A percentile compares a stretch with the other conserved stretches of the same genome.
Evolutionary conservation across 1,140 invertebrate species (phyloP).

Genomic region (Nebria ingens): DNA sequence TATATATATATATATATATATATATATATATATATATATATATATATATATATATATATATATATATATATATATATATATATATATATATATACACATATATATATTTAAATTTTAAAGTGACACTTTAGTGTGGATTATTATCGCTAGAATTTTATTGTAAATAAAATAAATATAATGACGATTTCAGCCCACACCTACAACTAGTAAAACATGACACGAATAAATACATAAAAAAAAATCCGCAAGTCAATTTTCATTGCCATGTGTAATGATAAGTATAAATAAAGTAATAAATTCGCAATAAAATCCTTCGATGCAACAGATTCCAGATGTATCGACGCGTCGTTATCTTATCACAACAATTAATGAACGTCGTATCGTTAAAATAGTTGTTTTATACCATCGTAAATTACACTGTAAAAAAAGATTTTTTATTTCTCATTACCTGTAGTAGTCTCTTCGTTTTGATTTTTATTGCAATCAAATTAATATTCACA

Average conservation of each 20-base stretch:
- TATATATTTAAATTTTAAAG: no score
- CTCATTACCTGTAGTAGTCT: no score
- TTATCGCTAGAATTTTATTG: background rate
- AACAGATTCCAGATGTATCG: constrained; percentile 4
- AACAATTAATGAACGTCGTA: constrained; percentile 2
- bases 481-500: no score
- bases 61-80: no score
- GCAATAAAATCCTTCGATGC: constrained; percentile 2
- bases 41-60: no score
- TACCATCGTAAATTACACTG: background rate
- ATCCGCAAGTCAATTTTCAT: background rate
- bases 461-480: no score
- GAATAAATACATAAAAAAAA: constrained; percentile 1
- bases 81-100: no score
- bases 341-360: background rate
- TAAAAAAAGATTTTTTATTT: background rate
- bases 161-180: constrained; percentile 10
- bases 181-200: background rate
- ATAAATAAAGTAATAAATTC: constrained; percentile 10
- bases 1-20: constrained; percentile 11
- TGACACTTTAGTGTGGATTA: no score
- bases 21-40: constrained; percentile 9
- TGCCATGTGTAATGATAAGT: constrained; percentile 3
- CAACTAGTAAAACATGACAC: background rate
- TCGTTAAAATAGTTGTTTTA: constrained; percentile 3